phyloP scores from a whole-genome alignment of 2,888 invertebrate genomes.

The Lycocerus yunnanus region DNA sequence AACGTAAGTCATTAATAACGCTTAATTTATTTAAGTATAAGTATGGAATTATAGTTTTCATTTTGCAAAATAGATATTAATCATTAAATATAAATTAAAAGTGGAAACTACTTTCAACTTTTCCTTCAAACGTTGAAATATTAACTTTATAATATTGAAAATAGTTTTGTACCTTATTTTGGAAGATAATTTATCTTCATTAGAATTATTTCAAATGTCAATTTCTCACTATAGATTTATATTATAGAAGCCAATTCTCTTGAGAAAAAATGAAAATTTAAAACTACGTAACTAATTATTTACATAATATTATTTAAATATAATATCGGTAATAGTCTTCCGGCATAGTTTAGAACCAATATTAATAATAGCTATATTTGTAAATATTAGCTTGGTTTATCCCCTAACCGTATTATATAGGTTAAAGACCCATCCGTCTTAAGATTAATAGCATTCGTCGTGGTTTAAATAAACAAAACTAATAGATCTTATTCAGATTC shows the following conservation, averaged over 20 bases:
- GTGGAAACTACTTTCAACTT: not conserved
- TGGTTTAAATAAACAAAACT: conserved; percentile 32
- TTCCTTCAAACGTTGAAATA: not conserved
- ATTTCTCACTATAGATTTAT: not conserved
- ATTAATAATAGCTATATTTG: not conserved
- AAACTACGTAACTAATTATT: not conserved
- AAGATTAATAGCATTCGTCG: conserved; percentile 23
- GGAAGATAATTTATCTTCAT: not conserved
- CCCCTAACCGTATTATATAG: not conserved
- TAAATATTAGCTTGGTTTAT: not conserved
- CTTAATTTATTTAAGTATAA: not conserved
- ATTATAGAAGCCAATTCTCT: not conserved
- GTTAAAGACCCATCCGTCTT: conserved; percentile 16
- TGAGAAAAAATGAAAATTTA: not conserved
- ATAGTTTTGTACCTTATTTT: not conserved
- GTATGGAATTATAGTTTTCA: not conserved
- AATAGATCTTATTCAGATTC: conserved; percentile 35
- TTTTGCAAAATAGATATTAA: not conserved
- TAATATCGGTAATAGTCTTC: not conserved
- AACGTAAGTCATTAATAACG: not conserved
- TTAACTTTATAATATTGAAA: not conserved
- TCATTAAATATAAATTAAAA: not conserved
- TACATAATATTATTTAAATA: too few relatives aligned
- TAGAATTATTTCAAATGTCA: not conserved
- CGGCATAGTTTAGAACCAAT: not conserved